Evolutionary conservation across 2,888 invertebrate genomes (phyloP), one percentile per base, ranked within the genome.

Genomic region (Protophormia terraenovae): DNA sequence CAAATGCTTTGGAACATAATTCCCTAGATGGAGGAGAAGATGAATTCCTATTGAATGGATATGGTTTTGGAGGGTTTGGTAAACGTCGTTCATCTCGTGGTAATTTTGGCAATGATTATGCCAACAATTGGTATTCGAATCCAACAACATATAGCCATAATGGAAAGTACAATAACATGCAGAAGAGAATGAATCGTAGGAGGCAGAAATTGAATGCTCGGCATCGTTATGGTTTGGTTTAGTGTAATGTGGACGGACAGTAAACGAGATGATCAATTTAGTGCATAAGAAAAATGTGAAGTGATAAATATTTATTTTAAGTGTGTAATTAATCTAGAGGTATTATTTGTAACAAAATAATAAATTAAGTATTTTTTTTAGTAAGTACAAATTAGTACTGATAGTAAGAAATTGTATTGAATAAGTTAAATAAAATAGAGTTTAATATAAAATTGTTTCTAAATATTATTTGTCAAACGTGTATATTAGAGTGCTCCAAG

Each of bases 211-310:
- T 76, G n/a, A 55, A 64, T 64, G 19, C 64, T 10, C 41, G 55
- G 3, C 62, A 55, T 55, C 64, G 55, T n/a, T 76, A 76, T 62
- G 60, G 16, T 8, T n/a, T 62, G n/a, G 69, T 69, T 6, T 82
- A 45, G 29, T n/a, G n/a, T n/a, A n/a, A n/a, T n/a, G n/a, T n/a
- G n/a, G n/a, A n/a, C n/a, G n/a, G n/a, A n/a, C n/a, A n/a, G n/a
- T n/a, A n/a, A n/a, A n/a, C n/a, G n/a, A n/a, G n/a, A n/a, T n/a
- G n/a, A n/a, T n/a, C n/a, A n/a, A n/a, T n/a, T n/a, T n/a, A 53
- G 53, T 24, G 14, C 24, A 3, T 24, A 16, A 16, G 14, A 29
- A 5, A 47, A 67, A 19, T 12, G 6, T 19, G 12, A 55, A 55
- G 38, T 55, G 55, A 38, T 55, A 55, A 38, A 71, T 16, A 5